Percentiles rank a stretch among this genome's conserved stretches.
phyloP scores from a whole-genome alignment of 2,797 vertebrate genomes.

The Muscicapa striata region DNA sequence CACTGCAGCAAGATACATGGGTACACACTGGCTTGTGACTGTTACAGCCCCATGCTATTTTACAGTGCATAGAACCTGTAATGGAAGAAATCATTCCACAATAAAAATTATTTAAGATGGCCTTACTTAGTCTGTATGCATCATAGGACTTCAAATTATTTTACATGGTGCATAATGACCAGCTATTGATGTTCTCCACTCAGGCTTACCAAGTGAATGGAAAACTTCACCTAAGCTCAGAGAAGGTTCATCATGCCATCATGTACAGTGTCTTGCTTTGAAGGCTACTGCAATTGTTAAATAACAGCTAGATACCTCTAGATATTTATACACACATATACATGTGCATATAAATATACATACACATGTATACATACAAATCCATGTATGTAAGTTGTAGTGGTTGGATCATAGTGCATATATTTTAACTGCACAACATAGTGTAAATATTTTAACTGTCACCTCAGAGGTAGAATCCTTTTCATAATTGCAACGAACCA shows the following conservation, averaged over 20 bases:
- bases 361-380: background rate
- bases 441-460: conserved; percentile 7
- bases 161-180: conserved; percentile 72
- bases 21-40: conserved; percentile 59
- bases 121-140: conserved; percentile 69
- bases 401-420: background rate
- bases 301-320: conserved; percentile 23
- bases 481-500: background rate
- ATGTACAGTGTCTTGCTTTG: conserved; percentile 21
- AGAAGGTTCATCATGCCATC: conserved; percentile 22
- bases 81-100: conserved; percentile 71
- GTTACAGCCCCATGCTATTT: conserved; percentile 61
- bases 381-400: background rate
- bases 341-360: background rate
- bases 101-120: conserved; percentile 75
- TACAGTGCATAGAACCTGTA: conserved; percentile 68
- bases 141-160: conserved; percentile 66
- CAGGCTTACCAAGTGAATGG: conserved; percentile 61
- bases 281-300: conserved; percentile 47
- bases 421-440: background rate
- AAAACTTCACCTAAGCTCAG: conserved; percentile 47
- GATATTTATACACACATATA: background rate
- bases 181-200: conserved; percentile 62
- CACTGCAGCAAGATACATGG: conserved; percentile 56
- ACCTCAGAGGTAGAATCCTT: background rate